Evolutionary conservation across 2,797 vertebrate species (phyloP), one percentile per base, ranked within the genome.

Genomic region (Masticophis lateralis): DNA sequence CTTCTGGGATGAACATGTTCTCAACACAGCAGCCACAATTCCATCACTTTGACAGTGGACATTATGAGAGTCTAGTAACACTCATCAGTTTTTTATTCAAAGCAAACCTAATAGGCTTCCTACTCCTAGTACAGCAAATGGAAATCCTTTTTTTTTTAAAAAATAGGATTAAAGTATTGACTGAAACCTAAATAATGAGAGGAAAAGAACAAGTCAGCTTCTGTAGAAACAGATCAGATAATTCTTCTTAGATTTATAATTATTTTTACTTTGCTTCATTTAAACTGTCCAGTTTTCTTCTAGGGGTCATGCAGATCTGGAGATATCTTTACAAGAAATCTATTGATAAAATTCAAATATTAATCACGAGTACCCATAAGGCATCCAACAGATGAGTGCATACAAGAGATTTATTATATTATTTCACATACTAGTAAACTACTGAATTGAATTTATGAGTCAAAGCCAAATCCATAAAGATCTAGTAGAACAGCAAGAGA

Each of bases 381-480:
- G 47, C 91, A 79, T 16, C 0, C 32, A 2, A 4, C 13, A n/a
- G 25, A 92, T 5, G 69, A 4, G 66, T 66, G 51, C 66, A 86
- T 32, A 90, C 55, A 59, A 87, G 25, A 47, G 47, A 9, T 16
- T 5, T 13, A 61, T 56, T 2, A 0, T 55, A 63, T 90, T 56
- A 63, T 90, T 93, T 91, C 37, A 5, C 0, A 1, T 87, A 20
- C 9, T 12, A 91, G n/a, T 18, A 88, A 43, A 22, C 60, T 88
- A 60, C 16, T 0, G 1, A n/a, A 89, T 86, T 87, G 94, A 6
- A 90, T 92, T 90, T 93, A 93, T 86, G 66, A 94, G 93, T 7
- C 1, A 57, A 22, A 2, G 28, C 28, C 2, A 90, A n/a, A 90
- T 90, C 61, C 57, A 94, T 86, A 86, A 22, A 95, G 53, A 53